These are phyloP conservation scores for Porites evermanni DNA, from an alignment of 92 coral and sea anemone species.

Conservation along the genomic window DNA sequence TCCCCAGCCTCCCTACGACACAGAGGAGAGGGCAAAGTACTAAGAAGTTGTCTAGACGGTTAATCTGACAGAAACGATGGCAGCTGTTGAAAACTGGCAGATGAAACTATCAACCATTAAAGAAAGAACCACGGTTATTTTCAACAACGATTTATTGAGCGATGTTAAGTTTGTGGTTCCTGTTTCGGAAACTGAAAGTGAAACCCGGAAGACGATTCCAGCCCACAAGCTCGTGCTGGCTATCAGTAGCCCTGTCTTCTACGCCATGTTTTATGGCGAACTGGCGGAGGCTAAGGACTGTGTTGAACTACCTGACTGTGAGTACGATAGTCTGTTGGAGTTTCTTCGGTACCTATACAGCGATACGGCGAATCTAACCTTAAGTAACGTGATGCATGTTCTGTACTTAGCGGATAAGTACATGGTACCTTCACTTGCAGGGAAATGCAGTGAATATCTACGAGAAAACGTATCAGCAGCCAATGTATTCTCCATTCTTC, in stretches of 20 bases:
- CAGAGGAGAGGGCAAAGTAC: too few relatives aligned
- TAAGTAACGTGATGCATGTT: conserved; percentile 56
- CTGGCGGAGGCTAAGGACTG: conserved; percentile 67
- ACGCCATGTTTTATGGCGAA: conserved; percentile 81
- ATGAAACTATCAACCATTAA: conserved; percentile 39
- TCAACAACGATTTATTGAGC: conserved; percentile 53
- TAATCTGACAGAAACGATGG: background rate
- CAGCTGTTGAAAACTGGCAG: conserved; percentile 49
- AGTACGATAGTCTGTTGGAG: conserved; percentile 69
- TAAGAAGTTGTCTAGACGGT: background rate
- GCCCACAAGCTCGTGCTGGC: conserved; percentile 76
- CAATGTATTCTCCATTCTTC: conserved; percentile 60
- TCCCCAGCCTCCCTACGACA: too few relatives aligned
- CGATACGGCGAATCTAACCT: conserved; percentile 53
- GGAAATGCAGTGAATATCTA: conserved; percentile 38
- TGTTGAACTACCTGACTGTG: conserved; percentile 77
- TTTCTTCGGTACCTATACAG: conserved; percentile 67
- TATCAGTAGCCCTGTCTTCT: conserved; percentile 78
- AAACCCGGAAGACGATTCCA: conserved; percentile 43
- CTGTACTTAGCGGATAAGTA: conserved; percentile 68
- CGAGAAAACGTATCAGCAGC: conserved; percentile 35
- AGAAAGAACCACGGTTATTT: conserved; percentile 56
- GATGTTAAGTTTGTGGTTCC: conserved; percentile 56
- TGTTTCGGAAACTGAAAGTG: conserved; percentile 1
- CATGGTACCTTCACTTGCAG: conserved; percentile 58